phyloP scores from a whole-genome alignment of 2,113 vertebrate species.

The Anguilla rostrata region DNA sequence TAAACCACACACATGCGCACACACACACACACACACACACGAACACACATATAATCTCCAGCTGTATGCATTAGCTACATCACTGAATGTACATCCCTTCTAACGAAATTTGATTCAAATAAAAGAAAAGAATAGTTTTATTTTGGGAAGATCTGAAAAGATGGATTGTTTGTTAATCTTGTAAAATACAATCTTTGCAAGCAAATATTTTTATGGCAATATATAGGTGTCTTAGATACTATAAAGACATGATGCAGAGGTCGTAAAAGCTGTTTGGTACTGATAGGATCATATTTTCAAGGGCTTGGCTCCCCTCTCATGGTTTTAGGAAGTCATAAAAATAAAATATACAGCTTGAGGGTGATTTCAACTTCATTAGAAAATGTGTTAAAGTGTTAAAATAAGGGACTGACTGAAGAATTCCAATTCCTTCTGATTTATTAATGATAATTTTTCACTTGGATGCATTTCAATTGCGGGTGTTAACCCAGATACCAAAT shows the following conservation, averaged over 20 bases:
- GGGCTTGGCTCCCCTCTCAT: constrained; percentile 20
- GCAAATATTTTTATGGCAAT: constrained; percentile 29
- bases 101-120: not conserved
- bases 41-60: not conserved
- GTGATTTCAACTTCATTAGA: constrained; percentile 21
- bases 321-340: constrained; percentile 43
- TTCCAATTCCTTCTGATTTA: not conserved
- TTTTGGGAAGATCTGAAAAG: constrained; percentile 11
- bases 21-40: constrained; percentile 17
- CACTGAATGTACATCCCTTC: not conserved
- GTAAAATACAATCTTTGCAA: constrained; percentile 23
- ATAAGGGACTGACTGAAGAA: constrained; percentile 5
- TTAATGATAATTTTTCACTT: no score
- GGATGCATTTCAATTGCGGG: no score
- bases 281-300: constrained; percentile 37
- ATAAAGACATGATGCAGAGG: constrained; percentile 26
- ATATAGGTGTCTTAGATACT: constrained; percentile 15
- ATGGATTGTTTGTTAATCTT: not conserved
- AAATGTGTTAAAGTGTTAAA: not conserved
- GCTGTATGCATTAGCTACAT: not conserved
- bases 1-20: not conserved
- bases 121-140: not conserved
- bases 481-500: no score
- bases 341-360: constrained; percentile 16
- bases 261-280: constrained; percentile 20